Evolutionary conservation across 1,140 invertebrate genomes (phyloP), one percentile per base, ranked within the genome.

Genomic region (Rhopalosiphum padi): DNA sequence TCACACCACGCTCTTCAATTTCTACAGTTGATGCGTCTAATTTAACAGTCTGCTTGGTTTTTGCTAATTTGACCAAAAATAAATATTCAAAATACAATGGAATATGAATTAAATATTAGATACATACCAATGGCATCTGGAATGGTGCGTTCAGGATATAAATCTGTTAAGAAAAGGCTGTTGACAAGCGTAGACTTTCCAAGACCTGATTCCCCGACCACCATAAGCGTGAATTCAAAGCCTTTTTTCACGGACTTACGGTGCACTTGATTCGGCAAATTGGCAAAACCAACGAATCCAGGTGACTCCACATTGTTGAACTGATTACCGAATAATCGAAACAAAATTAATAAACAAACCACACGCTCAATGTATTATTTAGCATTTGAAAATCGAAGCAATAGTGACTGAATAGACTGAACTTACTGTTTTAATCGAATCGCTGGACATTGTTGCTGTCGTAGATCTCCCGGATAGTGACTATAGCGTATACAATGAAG

Each of bases 161-260:
- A 96, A 95, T 99, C 99, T 43, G 99, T 99, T 23, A 99, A 96
- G 95, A 99, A 99, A n/a, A 99, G 96, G 93, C 98, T 99, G 95
- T 99, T 99, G 77, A 99, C 98, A 94, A 99, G 96, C 15, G 99
- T 99, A 0, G 99, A 99, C 96, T 99, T 99, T 41, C 99, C 99
- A 46, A 99, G 95, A 3, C 99, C 99, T 94, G 98, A 98, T 95
- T 99, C 98, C 53, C 99, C 99, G 46, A 99, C 98, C 86, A 99
- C 98, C 99, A 99, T 99, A 0, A 99, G 95, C 2, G 98, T 99
- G 95, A 99, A 99, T 95, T 99, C 99, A 95, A 99, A 99, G 37
- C 99, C 99, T 95, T 99, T 98, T 95, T 99, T 99, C 30, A 99
- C 98, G 25, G 98, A 98, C 95, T 99, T 99, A 91, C 99, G 96